These are phyloP conservation scores for Nemopilema nomurai DNA, from an alignment of 30 jellyfish, hydroid and myxozoan species.

Conservation along the genomic window DNA sequence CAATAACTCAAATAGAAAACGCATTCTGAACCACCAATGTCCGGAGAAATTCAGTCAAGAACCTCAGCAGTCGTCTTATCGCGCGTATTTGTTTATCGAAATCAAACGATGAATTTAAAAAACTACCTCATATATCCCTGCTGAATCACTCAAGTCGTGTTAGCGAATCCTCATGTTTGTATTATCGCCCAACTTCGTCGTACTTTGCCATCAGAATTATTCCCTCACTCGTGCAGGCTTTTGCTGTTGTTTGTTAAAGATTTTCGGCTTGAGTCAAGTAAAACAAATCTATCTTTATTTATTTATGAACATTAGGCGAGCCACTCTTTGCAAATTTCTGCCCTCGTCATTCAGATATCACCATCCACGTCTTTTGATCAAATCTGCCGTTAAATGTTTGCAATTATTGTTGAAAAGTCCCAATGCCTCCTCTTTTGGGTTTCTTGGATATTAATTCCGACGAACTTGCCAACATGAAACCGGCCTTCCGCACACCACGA, in stretches of 20 bases:
- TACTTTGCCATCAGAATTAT: neutral
- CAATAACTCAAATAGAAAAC: neutral
- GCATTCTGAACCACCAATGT: neutral
- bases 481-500: neutral
- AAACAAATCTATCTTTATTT: slow-evolving; percentile 12
- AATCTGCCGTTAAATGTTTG: neutral
- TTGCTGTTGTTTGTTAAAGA: slow-evolving; percentile 33
- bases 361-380: neutral
- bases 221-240: neutral
- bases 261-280: slow-evolving; percentile 7
- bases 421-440: neutral
- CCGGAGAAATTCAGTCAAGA: neutral
- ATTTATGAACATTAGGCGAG: neutral
- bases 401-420: neutral
- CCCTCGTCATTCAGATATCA: neutral
- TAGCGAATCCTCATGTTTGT: neutral
- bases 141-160: neutral
- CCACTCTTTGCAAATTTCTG: neutral
- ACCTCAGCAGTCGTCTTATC: neutral
- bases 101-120: too few relatives aligned
- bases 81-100: neutral
- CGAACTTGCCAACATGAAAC: neutral
- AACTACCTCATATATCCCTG: too few relatives aligned
- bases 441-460: neutral
- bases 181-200: neutral